Base-by-base conservation (phyloP, 2,888 invertebrate genomes). In the Lasioglossum vierecki region DNA sequence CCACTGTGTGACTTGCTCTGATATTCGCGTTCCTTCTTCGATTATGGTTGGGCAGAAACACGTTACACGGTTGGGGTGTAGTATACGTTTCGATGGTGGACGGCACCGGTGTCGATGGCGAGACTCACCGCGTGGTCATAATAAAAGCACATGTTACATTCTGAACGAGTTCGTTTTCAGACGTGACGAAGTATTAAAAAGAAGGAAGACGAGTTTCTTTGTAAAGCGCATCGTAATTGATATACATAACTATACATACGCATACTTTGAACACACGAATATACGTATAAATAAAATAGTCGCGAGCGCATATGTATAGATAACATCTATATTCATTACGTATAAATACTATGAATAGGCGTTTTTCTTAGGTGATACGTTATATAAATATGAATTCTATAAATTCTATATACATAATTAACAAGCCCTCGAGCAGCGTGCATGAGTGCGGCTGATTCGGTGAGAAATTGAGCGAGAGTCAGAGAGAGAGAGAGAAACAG, bases 321-420 rank as follows among this genome's bases (percentile, higher is more conserved):
- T 84, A 57, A 87, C 77, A 92, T 78, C 83, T 85, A 88, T 88
- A 88, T 84, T 81, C 77, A 86, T 79, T 89, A 88, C 84, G 89
- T 86, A 89, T 83, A 88, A 90, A 91, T 88, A n/a, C 91, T 91
- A 92, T 90, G 91, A 88, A 88, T 87, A 88, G 81, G 60, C 79
- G 68, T 79, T 80, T 79, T 70, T 74, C 77, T 82, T 89, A 88
- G 83, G 78, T 76, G 76, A 80, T 78, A 83, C 80, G 82, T 92
- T 92, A 92, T 90, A 92, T 90, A 80, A 83, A 82, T 83, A 91
- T 89, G 91, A 84, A 83, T 66, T 66, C 66, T 66, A 66, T 66
- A 66, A 66, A 66, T 75, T 88, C 90, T 87, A 87, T 82, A 84
- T 49, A 44, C 46, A 79, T 78, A 85, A 49, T 73, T 68, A n/a